Evolutionary conservation across 2,888 invertebrate genomes (phyloP).

Genomic region (Chrysotoxum bicinctum): DNA sequence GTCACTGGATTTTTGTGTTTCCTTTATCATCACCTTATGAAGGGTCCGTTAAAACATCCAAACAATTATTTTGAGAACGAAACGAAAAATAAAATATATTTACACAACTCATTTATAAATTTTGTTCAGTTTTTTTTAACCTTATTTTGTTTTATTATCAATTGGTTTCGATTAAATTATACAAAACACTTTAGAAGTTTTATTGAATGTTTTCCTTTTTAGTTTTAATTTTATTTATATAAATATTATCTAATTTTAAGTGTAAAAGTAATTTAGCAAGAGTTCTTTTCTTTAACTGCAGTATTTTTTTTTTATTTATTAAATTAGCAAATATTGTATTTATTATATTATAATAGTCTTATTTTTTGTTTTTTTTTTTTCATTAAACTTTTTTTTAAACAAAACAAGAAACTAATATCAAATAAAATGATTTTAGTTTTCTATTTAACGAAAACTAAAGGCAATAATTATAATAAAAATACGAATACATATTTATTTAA

Average conservation of each 20-base stretch:
- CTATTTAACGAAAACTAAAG: constrained; percentile 31
- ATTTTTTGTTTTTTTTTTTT: constrained; percentile 46
- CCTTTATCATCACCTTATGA: background rate
- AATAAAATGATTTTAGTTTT: constrained; percentile 60
- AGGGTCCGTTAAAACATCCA: background rate
- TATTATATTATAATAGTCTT: constrained; percentile 40
- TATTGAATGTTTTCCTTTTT: constrained; percentile 22
- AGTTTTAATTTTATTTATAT: background rate
- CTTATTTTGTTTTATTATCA: constrained; percentile 14
- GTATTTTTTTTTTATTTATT: constrained; percentile 8
- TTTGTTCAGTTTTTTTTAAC: background rate
- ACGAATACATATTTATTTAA: constrained; percentile 11
- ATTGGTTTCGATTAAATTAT: constrained; percentile 44
- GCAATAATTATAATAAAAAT: constrained; percentile 42
- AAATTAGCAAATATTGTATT: constrained; percentile 44
- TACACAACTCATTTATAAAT: constrained; percentile 42
- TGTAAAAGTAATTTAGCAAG: constrained; percentile 60
- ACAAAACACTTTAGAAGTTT: constrained; percentile 47
- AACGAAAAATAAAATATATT: constrained; percentile 58
- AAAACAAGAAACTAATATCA: constrained; percentile 38
- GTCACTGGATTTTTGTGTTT: background rate
- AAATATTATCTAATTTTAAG: constrained; percentile 36
- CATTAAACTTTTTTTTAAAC: background rate
- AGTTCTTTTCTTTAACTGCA: constrained; percentile 9
- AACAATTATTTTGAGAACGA: constrained; percentile 41